Evolutionary conservation across 2,797 vertebrate genomes (phyloP), one percentile per base, ranked within the genome.

Genomic region (Eutrigla gurnardus): DNA sequence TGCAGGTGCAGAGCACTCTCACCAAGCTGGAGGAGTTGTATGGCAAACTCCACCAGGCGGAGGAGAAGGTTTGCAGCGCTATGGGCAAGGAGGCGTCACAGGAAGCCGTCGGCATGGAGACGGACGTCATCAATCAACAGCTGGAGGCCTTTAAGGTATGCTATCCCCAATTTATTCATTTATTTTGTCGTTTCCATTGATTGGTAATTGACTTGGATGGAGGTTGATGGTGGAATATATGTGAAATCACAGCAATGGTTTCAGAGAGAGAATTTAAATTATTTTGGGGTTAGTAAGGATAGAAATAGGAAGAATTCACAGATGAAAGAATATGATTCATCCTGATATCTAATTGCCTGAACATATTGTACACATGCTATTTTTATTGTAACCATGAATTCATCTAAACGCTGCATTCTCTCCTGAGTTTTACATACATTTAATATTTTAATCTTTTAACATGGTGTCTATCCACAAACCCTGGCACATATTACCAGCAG

Each of bases 91-190:
- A 99, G 84, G 96, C 96, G 10, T 97, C 97, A 2, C 98, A 98
- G 84, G 98, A 96, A 66, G 91, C 94, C 0, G 97, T 99, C 52
- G 97, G 96, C 82, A 97, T 98, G 96, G 98, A 99, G 91, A 99
- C 96, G 0, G 97, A 99, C 3, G 71, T 95, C 70, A 99, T 99
- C 86, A 99, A 99, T 91, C 96, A 98, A 59, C 98, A 99, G 89
- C 92, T 99, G 75, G 92, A 96, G 39, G 91, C 94, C 3, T 99
- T 99, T 87, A 98, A 97, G 98, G 98, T 99, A 96, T 81, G 93
- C 70, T 65, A 2, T 62, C 35, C 5, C 45, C 14, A 46, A 43
- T 70, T 25, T 64, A 53, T 18, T 61, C 43, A n/a, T 55, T 67
- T 33, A n/a, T 62, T 40, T 47, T 7, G 0, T 57, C 70, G 3